A percentile compares a stretch with the other conserved stretches of the same genome.
These are phyloP conservation scores for Aramus guarauna DNA, from an alignment of 2,113 vertebrate genomes.

Conservation along the genomic window DNA sequence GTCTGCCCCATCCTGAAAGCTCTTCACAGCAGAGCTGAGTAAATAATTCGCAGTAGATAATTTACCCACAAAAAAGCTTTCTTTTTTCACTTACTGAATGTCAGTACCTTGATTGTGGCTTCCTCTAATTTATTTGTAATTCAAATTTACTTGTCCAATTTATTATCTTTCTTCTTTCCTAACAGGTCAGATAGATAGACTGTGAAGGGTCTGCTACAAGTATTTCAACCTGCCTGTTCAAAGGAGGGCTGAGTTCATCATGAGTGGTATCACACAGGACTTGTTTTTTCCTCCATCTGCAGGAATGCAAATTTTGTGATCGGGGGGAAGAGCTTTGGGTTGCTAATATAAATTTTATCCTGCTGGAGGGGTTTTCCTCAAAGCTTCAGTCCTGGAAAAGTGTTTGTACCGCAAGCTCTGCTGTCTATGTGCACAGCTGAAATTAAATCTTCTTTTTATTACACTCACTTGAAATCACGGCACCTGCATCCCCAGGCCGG, in stretches of 20 bases:
- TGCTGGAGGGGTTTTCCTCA: background rate
- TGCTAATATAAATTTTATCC: background rate
- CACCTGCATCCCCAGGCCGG: background rate
- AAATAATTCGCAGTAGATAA: slow-evolving; percentile 35
- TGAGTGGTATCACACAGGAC: background rate
- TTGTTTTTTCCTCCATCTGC: background rate
- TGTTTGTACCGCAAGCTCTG: background rate
- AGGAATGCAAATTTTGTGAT: background rate
- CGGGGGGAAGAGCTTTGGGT: background rate
- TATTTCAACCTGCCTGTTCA: slow-evolving; percentile 11
- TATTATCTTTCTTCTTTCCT: slow-evolving; percentile 40
- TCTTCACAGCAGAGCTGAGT: background rate
- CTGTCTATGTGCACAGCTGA: background rate
- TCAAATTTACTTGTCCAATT: slow-evolving; percentile 56
- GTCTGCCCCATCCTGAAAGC: background rate
- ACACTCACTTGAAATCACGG: background rate
- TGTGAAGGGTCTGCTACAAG: slow-evolving; percentile 29
- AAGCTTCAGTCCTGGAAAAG: background rate
- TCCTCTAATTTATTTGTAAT: slow-evolving; percentile 61
- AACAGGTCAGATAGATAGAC: slow-evolving; percentile 35
- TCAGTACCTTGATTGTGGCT: slow-evolving; percentile 30
- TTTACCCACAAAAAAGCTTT: background rate
- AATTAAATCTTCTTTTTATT: slow-evolving; percentile 26
- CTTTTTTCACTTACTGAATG: background rate
- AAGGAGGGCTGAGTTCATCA: slow-evolving; percentile 12